A percentile compares a stretch with the other conserved stretches of the same genome.
Evolutionary conservation across 2,113 vertebrate genomes (phyloP).

Genomic region (Pleuronectes platessa): DNA sequence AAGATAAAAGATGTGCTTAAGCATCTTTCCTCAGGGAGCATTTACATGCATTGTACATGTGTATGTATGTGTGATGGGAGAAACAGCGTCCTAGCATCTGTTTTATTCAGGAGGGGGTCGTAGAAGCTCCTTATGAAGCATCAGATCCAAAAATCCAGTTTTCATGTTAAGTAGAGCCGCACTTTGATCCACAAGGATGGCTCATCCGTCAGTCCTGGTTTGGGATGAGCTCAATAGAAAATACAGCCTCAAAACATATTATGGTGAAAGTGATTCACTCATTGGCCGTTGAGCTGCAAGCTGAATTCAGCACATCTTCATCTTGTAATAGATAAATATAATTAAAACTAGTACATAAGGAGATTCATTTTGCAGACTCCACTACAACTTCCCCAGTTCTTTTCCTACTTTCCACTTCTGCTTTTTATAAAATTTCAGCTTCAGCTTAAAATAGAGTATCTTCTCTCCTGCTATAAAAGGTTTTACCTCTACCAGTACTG

Average conservation of each 20-base stretch:
- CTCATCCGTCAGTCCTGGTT: not conserved
- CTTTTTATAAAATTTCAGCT: not conserved
- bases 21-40: conserved; percentile 60
- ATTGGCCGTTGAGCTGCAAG: not conserved
- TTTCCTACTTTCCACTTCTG: conserved; percentile 4
- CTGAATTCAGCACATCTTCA: conserved; percentile 8
- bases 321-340: conserved; percentile 1
- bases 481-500: conserved; percentile 10
- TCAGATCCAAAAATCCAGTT: conserved; percentile 33
- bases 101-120: conserved; percentile 48
- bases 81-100: conserved; percentile 64
- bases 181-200: conserved; percentile 20
- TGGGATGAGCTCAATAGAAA: conserved; percentile 5
- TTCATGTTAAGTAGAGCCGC: conserved; percentile 24
- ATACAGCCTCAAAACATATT: conserved; percentile 1
- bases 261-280: conserved; percentile 15
- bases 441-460: not conserved
- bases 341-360: not conserved
- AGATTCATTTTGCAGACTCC: conserved; percentile 35
- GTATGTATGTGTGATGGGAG: conserved; percentile 61
- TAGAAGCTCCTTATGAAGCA: conserved; percentile 45
- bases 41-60: conserved; percentile 51
- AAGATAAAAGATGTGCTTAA: conserved; percentile 70
- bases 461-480: conserved; percentile 3
- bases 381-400: not conserved